A percentile compares a stretch with the other conserved stretches of the same genome.
These are phyloP conservation scores for Harpegnathos saltator DNA, from an alignment of 1,140 invertebrate species.

Conservation along the genomic window DNA sequence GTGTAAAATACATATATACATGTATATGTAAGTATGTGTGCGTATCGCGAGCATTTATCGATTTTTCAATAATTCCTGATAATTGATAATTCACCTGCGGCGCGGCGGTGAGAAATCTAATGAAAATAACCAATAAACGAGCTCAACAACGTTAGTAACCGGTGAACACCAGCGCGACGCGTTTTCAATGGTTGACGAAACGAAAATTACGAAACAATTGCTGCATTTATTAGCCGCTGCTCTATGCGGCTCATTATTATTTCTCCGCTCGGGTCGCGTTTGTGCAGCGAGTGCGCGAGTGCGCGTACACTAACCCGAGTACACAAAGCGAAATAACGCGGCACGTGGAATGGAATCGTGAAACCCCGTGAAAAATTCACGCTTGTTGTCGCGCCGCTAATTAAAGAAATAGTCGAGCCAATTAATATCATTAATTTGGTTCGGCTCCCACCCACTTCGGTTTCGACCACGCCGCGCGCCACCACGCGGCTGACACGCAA, in stretches of 20 bases:
- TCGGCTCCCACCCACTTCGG: not conserved
- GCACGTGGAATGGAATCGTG: too few species aligned
- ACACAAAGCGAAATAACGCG: not conserved
- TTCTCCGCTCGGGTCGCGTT: not conserved
- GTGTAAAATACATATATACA: not conserved
- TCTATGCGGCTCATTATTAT: constrained; percentile 15
- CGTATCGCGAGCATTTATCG: too few species aligned
- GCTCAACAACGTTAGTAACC: not conserved
- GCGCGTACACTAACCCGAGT: not conserved
- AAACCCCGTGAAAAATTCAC: not conserved
- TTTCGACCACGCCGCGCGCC: not conserved
- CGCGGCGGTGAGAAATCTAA: not conserved
- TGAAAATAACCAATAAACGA: constrained; percentile 22
- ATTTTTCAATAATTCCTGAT: constrained; percentile 3
- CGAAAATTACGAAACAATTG: constrained; percentile 35
- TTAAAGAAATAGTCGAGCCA: constrained; percentile 6
- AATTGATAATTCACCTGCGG: constrained; percentile 26
- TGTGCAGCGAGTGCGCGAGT: too few species aligned
- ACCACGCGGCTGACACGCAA: constrained; percentile 10
- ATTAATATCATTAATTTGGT: not conserved
- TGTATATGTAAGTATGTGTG: too few species aligned
- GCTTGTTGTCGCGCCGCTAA: not conserved
- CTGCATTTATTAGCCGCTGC: not conserved
- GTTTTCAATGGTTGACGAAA: constrained; percentile 1
- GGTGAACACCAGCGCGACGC: not conserved